Evolutionary conservation across 2,888 invertebrate species (phyloP).

Genomic region (Calliopum simillimum): DNA sequence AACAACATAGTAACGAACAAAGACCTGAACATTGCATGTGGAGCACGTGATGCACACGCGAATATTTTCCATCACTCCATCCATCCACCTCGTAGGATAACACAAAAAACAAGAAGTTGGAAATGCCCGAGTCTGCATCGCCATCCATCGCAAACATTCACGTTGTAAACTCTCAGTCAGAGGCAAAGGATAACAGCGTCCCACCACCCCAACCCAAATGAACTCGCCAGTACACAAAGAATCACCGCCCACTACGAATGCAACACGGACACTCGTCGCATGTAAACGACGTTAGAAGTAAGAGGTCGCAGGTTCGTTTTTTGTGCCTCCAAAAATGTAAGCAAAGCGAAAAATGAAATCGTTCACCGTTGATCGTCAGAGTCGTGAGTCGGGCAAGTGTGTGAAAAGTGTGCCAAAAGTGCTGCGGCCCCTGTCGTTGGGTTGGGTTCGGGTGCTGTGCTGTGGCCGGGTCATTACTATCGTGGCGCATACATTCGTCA

Average conservation of each 20-base stretch:
- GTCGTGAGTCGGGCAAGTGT: background rate
- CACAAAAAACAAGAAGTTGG: too few relatives aligned
- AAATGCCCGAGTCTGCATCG: too few relatives aligned
- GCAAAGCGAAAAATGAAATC: conserved; percentile 23
- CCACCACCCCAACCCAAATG: background rate
- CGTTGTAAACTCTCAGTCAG: background rate
- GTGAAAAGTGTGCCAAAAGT: conserved; percentile 43
- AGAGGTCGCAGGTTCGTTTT: conserved; percentile 19
- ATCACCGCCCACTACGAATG: background rate
- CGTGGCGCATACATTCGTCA: conserved; percentile 18
- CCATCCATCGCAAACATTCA: background rate
- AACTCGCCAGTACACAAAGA: background rate
- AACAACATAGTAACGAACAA: too few relatives aligned
- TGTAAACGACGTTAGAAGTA: background rate
- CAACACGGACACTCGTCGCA: conserved; percentile 2
- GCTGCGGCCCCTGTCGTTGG: conserved; percentile 4
- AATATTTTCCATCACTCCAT: too few relatives aligned
- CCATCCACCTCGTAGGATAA: too few relatives aligned
- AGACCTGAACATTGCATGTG: too few relatives aligned
- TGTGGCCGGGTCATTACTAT: conserved; percentile 36
- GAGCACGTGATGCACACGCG: too few relatives aligned
- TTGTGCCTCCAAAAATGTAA: conserved; percentile 27
- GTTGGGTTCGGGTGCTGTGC: background rate
- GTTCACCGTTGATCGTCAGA: background rate
- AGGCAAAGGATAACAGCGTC: background rate